A percentile compares a stretch with the other conserved stretches of the same genome.
These are phyloP conservation scores for Diogma glabrata DNA, from an alignment of 2,888 invertebrate genomes.

Conservation along the genomic window DNA sequence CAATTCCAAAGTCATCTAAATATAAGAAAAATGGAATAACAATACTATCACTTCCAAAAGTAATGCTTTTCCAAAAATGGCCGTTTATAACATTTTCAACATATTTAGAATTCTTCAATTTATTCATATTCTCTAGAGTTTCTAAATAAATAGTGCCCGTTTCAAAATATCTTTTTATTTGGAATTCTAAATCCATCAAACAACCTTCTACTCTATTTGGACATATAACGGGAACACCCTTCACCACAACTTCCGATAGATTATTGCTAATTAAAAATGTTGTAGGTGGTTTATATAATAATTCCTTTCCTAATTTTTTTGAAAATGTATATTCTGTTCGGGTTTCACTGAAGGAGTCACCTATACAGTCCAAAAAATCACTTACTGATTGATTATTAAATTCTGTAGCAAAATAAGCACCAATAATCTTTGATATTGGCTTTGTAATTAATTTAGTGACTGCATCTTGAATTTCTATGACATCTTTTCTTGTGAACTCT, in stretches of 20 bases:
- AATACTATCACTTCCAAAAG: neutral
- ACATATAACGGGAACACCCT: neutral
- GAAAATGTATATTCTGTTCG: too few species aligned
- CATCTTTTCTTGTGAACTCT: neutral
- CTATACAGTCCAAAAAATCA: neutral
- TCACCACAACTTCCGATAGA: neutral
- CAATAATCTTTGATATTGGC: neutral
- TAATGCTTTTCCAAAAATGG: neutral
- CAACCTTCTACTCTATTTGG: neutral
- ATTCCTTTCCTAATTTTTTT: too few species aligned
- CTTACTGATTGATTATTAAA: neutral
- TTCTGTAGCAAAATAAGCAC: neutral
- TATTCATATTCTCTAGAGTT: neutral
- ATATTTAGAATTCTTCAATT: neutral
- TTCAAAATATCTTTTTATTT: neutral
- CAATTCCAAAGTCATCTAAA: neutral
- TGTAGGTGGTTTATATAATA: neutral
- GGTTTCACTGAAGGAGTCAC: too few species aligned
- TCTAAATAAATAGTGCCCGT: neutral
- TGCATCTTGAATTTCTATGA: neutral
- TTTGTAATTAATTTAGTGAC: neutral
- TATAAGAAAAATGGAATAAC: neutral
- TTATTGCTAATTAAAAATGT: constrained; percentile 2
- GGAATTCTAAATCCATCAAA: neutral
- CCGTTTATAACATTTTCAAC: neutral